Evolutionary conservation across 2,888 invertebrate species (phyloP).

Genomic region (Cantharis rufa): DNA sequence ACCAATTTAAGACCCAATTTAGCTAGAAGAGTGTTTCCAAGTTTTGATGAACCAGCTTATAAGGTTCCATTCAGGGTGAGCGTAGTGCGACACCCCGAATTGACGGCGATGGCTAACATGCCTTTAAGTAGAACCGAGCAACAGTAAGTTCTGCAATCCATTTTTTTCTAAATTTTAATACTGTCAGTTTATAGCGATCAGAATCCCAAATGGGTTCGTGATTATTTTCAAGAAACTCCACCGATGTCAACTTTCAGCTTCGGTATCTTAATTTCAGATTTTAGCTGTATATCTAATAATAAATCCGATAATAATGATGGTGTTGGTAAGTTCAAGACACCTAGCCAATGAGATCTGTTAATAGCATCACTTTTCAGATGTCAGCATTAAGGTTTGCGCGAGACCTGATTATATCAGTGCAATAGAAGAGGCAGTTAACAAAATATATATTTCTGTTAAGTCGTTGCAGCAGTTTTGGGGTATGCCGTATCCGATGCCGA

Average conservation of each 20-base stretch:
- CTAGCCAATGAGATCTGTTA: not conserved
- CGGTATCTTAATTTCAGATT: constrained; percentile 72
- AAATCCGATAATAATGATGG: constrained; percentile 41
- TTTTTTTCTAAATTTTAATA: not conserved
- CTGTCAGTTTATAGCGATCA: not conserved
- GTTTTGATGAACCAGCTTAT: constrained; percentile 78
- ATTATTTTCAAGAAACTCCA: constrained; percentile 71
- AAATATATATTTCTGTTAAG: constrained; percentile 62
- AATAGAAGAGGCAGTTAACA: constrained; percentile 63
- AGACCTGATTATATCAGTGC: constrained; percentile 65
- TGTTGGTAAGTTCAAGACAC: constrained; percentile 42
- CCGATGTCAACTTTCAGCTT: constrained; percentile 78
- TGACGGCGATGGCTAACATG: constrained; percentile 68
- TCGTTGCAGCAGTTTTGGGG: constrained; percentile 68
- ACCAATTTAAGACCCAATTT: constrained; percentile 74
- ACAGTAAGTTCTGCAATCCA: constrained; percentile 60
- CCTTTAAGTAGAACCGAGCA: constrained; percentile 62
- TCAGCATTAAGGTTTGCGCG: constrained; percentile 66
- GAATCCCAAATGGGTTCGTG: constrained; percentile 65
- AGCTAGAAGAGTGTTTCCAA: constrained; percentile 78
- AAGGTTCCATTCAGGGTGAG: constrained; percentile 72
- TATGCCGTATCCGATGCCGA: constrained; percentile 67
- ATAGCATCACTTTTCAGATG: constrained; percentile 32
- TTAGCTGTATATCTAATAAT: constrained; percentile 48
- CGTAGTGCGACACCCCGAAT: constrained; percentile 63